These are phyloP conservation scores for Amorpha juglandis DNA, from an alignment of 2,888 invertebrate genomes.

Conservation along the genomic window DNA sequence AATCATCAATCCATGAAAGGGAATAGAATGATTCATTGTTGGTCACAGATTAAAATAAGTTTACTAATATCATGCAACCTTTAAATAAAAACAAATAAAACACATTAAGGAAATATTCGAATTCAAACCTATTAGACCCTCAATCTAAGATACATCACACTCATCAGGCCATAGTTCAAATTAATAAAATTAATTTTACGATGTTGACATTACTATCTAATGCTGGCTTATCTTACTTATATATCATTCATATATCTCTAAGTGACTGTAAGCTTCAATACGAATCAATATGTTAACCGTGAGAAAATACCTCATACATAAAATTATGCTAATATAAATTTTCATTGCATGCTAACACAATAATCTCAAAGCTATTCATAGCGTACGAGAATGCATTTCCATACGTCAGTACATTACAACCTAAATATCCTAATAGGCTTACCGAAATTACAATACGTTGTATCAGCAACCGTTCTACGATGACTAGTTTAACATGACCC, in stretches of 20 bases:
- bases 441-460: constrained; percentile 49
- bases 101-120: background rate
- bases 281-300: constrained; percentile 28
- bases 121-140: too few species aligned
- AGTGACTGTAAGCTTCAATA: constrained; percentile 16
- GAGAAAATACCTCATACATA: constrained; percentile 40
- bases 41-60: too few species aligned
- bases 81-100: too few species aligned
- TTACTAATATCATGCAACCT: too few species aligned
- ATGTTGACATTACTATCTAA: constrained; percentile 5
- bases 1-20: too few species aligned
- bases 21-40: too few species aligned
- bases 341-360: constrained; percentile 37
- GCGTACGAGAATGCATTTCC: constrained; percentile 33
- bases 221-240: background rate
- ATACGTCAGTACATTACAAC: constrained; percentile 43
- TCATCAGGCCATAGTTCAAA: constrained; percentile 10
- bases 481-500: constrained; percentile 20
- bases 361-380: constrained; percentile 33
- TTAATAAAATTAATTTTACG: constrained; percentile 18
- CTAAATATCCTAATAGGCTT: constrained; percentile 56
- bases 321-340: constrained; percentile 37
- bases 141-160: background rate
- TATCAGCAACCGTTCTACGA: constrained; percentile 39
- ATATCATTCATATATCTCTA: constrained; percentile 13